Evolutionary conservation across 2,888 invertebrate genomes (phyloP).

Genomic region (Steinernema scapterisci): DNA sequence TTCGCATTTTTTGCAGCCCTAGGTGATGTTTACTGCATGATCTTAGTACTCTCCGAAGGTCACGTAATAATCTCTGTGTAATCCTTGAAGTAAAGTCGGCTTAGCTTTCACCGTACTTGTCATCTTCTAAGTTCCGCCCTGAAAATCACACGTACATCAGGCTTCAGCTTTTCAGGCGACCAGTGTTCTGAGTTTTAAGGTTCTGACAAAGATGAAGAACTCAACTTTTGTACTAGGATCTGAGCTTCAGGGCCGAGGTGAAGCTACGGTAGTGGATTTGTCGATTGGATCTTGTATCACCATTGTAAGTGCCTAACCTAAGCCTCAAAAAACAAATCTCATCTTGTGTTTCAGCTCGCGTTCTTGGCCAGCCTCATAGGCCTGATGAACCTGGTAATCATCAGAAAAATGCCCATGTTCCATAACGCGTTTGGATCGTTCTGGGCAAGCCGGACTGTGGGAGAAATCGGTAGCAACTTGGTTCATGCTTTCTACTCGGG

Average conservation of each 20-base stretch:
- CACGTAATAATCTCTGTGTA: no score
- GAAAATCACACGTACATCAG: no score
- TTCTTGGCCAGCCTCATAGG: not conserved
- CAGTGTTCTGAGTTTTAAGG: no score
- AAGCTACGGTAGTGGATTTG: not conserved
- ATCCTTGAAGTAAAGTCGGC: no score
- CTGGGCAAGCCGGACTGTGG: constrained; percentile 17
- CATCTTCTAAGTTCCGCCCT: no score
- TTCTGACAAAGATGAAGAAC: not conserved
- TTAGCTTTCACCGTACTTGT: no score
- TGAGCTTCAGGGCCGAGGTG: not conserved
- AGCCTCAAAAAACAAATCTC: no score
- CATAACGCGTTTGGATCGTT: constrained; percentile 19
- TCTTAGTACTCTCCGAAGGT: no score
- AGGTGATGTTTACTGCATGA: no score
- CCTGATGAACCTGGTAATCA: not conserved
- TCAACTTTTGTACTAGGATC: not conserved
- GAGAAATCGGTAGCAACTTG: constrained; percentile 13
- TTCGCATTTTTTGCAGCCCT: no score
- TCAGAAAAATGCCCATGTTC: constrained; percentile 16
- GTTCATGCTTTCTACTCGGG: constrained; percentile 2
- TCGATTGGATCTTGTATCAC: not conserved
- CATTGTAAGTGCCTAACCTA: not conserved
- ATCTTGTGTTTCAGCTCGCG: not conserved
- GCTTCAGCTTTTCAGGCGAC: no score